Evolutionary conservation across 1,140 invertebrate species (phyloP).

Genomic region (Belonocnema kinseyi): DNA sequence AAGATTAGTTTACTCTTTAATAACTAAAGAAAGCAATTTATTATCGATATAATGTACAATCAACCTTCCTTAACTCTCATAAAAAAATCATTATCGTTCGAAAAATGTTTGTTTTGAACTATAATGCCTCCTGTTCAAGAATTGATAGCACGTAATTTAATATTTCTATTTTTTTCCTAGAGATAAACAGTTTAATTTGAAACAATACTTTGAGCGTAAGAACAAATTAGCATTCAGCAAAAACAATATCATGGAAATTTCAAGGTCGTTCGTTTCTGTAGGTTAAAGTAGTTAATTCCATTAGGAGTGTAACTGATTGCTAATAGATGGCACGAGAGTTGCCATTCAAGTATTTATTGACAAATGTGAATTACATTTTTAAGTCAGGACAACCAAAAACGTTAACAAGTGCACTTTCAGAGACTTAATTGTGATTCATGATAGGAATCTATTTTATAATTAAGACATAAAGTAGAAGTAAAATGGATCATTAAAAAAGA

Average conservation of each 20-base stretch:
- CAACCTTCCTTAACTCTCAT: no score
- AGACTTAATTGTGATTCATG: no score
- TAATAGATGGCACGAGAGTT: constrained; percentile 31
- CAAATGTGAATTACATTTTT: not conserved
- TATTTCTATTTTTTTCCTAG: not conserved
- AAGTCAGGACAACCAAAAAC: not conserved
- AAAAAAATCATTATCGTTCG: not conserved
- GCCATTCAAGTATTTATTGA: not conserved
- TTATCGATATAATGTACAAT: no score
- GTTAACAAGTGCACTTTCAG: no score
- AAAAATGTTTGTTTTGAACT: not conserved
- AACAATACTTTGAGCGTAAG: not conserved
- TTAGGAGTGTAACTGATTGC: constrained; percentile 24
- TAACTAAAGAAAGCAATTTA: no score
- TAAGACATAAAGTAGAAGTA: no score
- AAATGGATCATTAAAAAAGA: no score
- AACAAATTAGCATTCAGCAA: not conserved
- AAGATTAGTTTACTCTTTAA: no score
- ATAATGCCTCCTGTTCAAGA: not conserved
- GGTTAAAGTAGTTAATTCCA: not conserved
- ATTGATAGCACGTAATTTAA: not conserved
- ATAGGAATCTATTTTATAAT: no score
- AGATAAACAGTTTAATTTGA: not conserved
- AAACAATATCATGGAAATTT: not conserved
- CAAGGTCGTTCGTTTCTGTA: not conserved